Evolutionary conservation across 2,797 vertebrate genomes (phyloP).

Genomic region (Dendrocincla fuliginosa): DNA sequence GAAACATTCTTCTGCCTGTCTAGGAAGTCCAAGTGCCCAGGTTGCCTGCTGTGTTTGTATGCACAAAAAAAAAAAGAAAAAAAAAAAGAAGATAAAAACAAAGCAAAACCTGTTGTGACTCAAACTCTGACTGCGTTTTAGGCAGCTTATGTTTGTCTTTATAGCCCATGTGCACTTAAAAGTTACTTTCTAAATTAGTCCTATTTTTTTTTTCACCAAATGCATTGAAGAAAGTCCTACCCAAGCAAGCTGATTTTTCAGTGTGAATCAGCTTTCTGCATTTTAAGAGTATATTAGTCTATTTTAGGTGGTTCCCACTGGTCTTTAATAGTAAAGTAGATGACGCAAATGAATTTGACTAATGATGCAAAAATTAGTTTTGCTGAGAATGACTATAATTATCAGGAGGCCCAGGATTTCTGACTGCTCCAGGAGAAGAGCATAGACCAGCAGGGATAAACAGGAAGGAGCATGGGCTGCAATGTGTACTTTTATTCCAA

Average conservation of each 20-base stretch:
- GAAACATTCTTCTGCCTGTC: slow-evolving; percentile 40
- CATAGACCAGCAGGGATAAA: not conserved
- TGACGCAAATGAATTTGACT: not conserved
- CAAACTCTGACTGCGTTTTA: slow-evolving; percentile 43
- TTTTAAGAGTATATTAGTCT: slow-evolving; percentile 28
- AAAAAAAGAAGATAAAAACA: not conserved
- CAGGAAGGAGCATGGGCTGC: not conserved
- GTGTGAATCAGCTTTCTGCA: not conserved
- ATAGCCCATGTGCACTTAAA: slow-evolving; percentile 26
- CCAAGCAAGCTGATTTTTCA: slow-evolving; percentile 46
- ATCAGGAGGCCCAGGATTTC: not conserved
- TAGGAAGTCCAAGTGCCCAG: slow-evolving; percentile 28
- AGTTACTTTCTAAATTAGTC: slow-evolving; percentile 51
- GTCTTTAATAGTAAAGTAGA: not conserved
- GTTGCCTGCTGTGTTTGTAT: slow-evolving; percentile 41
- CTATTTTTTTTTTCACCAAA: not conserved
- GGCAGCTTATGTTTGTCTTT: slow-evolving; percentile 42
- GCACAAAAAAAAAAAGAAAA: not conserved
- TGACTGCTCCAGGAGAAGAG: slow-evolving; percentile 6
- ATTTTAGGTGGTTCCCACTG: not conserved
- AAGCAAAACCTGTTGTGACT: slow-evolving; percentile 8
- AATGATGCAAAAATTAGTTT: slow-evolving; percentile 1
- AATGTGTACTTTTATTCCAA: not conserved
- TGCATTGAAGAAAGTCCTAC: slow-evolving; percentile 22
- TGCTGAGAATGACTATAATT: not conserved